A percentile compares a stretch with the other conserved stretches of the same genome.
These are phyloP conservation scores for Lasioglossum figueresi DNA, from an alignment of 2,888 invertebrate genomes.

Conservation along the genomic window DNA sequence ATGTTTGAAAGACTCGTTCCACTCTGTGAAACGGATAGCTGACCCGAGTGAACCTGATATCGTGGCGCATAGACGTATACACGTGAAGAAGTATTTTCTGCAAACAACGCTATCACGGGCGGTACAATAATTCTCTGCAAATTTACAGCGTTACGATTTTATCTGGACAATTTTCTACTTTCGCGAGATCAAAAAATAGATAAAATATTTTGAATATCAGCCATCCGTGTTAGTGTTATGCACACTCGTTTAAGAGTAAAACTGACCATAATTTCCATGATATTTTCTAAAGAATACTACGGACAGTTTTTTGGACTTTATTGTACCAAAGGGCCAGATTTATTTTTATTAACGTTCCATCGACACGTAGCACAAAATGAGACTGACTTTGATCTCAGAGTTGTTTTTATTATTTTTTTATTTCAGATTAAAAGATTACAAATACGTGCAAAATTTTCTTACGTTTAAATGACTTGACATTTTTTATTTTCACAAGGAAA, in stretches of 20 bases:
- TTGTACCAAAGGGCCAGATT: too few species aligned
- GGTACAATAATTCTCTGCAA: constrained; percentile 5
- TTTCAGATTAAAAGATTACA: not conserved
- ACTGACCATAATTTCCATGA: not conserved
- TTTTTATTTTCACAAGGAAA: not conserved
- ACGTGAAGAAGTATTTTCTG: not conserved
- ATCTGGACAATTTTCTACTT: constrained; percentile 16
- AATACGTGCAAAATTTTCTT: not conserved
- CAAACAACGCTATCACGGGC: not conserved
- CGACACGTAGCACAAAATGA: not conserved
- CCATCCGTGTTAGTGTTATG: not conserved
- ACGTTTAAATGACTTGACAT: not conserved
- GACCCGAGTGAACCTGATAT: constrained; percentile 51
- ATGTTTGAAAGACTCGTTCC: constrained; percentile 54
- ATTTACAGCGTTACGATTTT: not conserved
- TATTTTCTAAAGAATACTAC: too few species aligned
- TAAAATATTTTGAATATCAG: not conserved
- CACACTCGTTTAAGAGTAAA: not conserved
- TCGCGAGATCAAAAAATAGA: not conserved
- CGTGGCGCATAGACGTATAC: constrained; percentile 12
- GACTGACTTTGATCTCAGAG: not conserved
- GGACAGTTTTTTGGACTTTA: too few species aligned
- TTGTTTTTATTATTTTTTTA: not conserved
- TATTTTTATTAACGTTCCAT: not conserved
- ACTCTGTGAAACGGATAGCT: constrained; percentile 39